phyloP scores from a whole-genome alignment of 2,888 invertebrate genomes.

The Ophion ellenae region DNA sequence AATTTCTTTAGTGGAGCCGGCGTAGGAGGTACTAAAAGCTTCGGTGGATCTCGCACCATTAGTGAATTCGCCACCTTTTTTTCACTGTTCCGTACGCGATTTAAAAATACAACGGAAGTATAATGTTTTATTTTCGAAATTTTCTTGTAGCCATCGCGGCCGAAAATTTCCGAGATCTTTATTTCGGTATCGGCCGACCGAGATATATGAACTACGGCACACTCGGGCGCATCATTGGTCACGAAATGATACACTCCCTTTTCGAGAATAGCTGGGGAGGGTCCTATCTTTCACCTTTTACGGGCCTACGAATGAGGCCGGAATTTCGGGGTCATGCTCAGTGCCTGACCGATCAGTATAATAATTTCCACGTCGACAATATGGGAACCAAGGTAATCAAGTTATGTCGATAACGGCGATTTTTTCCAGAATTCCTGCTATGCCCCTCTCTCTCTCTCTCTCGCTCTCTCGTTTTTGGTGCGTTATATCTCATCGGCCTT shows the following conservation, averaged over 20 bases:
- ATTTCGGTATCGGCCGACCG: neutral
- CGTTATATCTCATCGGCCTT: too few relatives aligned
- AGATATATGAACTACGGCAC: slow-evolving; percentile 4
- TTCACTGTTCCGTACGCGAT: too few relatives aligned
- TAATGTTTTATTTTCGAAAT: too few relatives aligned
- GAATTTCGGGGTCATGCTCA: neutral
- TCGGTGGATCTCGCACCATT: too few relatives aligned
- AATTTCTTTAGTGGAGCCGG: too few relatives aligned
- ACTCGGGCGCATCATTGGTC: neutral
- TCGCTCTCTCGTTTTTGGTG: too few relatives aligned
- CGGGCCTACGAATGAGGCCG: neutral
- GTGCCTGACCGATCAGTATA: neutral
- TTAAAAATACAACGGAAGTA: too few relatives aligned
- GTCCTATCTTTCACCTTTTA: too few relatives aligned
- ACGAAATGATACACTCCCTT: neutral
- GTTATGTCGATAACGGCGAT: too few relatives aligned
- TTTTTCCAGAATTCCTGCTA: neutral
- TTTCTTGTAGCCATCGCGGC: neutral
- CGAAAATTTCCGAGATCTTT: neutral
- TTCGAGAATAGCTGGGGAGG: neutral
- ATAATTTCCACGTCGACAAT: neutral
- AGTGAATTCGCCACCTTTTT: too few relatives aligned
- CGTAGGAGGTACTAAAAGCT: too few relatives aligned
- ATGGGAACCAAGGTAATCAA: neutral
- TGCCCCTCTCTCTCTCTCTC: neutral